phyloP scores from a whole-genome alignment of 2,797 vertebrate species.

The Meda fulgida region DNA sequence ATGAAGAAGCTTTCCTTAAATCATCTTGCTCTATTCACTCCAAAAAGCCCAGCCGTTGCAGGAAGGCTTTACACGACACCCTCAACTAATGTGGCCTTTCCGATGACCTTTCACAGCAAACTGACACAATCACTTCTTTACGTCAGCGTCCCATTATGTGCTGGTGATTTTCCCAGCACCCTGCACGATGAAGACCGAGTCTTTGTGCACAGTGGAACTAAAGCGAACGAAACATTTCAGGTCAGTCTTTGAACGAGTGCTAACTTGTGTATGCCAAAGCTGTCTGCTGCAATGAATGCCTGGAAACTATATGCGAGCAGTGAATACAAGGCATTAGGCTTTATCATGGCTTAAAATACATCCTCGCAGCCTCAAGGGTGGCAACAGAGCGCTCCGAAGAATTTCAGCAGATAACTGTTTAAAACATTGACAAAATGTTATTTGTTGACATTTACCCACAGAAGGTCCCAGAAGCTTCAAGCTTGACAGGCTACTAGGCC shows the following conservation, averaged over 20 bases:
- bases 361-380: constrained; percentile 57
- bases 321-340: constrained; percentile 62
- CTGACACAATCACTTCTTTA: constrained; percentile 26
- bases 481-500: constrained; percentile 64
- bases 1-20: constrained; percentile 48
- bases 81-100: constrained; percentile 47
- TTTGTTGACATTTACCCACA: constrained; percentile 74
- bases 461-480: constrained; percentile 69
- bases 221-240: constrained; percentile 15
- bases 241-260: constrained; percentile 15
- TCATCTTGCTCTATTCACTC: constrained; percentile 35
- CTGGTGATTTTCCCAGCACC: not conserved
- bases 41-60: constrained; percentile 23
- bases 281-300: constrained; percentile 64
- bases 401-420: constrained; percentile 69
- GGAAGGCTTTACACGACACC: constrained; percentile 33
- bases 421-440: constrained; percentile 71
- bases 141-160: not conserved
- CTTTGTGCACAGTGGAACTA: not conserved
- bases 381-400: constrained; percentile 28
- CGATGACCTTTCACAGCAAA: constrained; percentile 38
- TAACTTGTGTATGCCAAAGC: constrained; percentile 59
- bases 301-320: constrained; percentile 56
- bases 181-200: not conserved
- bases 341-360: constrained; percentile 71